Evolutionary conservation across 2,797 vertebrate genomes (phyloP), one percentile per base, ranked within the genome.

Genomic region (Halcyon chelicuti): DNA sequence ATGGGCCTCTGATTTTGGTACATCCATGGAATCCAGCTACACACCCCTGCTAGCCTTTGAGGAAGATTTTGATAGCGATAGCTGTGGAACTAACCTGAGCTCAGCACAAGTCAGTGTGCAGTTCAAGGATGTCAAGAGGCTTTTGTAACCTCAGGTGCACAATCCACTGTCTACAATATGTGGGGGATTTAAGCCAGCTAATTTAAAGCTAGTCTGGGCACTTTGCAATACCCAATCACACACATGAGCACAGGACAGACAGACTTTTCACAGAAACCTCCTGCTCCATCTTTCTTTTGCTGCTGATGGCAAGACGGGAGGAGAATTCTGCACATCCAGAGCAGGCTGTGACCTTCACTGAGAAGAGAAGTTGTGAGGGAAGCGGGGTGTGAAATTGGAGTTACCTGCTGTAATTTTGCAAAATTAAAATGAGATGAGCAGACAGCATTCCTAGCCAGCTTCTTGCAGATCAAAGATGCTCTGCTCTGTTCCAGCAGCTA

Each of bases 331-430:
- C 1, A 1, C 54, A 73, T 39, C 66, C 51, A 81, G 79, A 88
- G 66, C 55, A 75, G 73, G 26, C 76, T 86, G 90, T 84, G 89
- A 88, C 96, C 93, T 94, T 93, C 55, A 28, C 42, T 18, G 44
- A 65, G 88, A 54, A 46, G 81, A 82, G 80, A 78, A 1, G 7
- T 7, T 52, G 70, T 49, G 82, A 86, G 66, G 33, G 91, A 96
- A 96, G 67, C 79, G 91, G 91, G 76, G 70, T 96, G 94, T 96
- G 96, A 97, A 97, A 96, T 95, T 95, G 89, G 79, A 96, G 93
- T 84, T 95, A 96, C 91, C 85, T 96, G 72, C 40, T 88, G 85
- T 75, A 93, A 90, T 95, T 88, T 40, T 95, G 70, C 42, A 86
- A 94, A 95, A 94, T 86, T 52, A 73, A 91, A 96, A 86, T 86